A percentile compares a stretch with the other conserved stretches of the same genome.
Evolutionary conservation across 2,797 vertebrate species (phyloP).

Genomic region (Pampus argenteus): DNA sequence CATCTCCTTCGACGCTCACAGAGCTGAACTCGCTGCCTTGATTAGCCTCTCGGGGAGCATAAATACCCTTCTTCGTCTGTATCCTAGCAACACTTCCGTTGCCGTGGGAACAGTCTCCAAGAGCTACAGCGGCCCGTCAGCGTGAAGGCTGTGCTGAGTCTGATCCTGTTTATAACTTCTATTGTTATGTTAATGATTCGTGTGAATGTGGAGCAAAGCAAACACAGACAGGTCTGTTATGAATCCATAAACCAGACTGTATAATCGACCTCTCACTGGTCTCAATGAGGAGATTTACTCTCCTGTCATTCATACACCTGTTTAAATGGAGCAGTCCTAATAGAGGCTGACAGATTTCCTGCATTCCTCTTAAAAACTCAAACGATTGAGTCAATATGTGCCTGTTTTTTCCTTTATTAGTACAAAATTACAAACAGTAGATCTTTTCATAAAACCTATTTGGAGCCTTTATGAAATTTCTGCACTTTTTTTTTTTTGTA

Average conservation of each 20-base stretch:
- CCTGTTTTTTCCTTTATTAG: background rate
- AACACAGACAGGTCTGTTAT: conserved; percentile 6
- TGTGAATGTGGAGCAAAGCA: background rate
- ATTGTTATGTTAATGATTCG: conserved; percentile 64
- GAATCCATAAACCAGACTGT: background rate
- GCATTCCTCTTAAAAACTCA: background rate
- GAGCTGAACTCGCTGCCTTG: conserved; percentile 27
- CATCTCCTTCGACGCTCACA: conserved; percentile 20
- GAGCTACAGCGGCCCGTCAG: conserved; percentile 34
- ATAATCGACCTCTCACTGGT: background rate
- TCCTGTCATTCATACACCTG: background rate
- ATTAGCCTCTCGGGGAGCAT: conserved; percentile 45
- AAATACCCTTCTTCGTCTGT: conserved; percentile 37
- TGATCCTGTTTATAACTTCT: conserved; percentile 37
- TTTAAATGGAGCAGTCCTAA: no score
- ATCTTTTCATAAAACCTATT: background rate
- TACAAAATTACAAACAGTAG: background rate
- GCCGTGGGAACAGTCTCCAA: conserved; percentile 72
- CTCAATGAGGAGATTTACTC: background rate
- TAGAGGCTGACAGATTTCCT: background rate
- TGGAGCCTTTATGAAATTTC: no score
- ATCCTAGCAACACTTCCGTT: conserved; percentile 66
- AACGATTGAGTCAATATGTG: background rate
- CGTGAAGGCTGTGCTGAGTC: conserved; percentile 19
- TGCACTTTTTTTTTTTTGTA: no score